phyloP scores from a whole-genome alignment of 2,113 vertebrate genomes.

The Ciconia boyciana region DNA sequence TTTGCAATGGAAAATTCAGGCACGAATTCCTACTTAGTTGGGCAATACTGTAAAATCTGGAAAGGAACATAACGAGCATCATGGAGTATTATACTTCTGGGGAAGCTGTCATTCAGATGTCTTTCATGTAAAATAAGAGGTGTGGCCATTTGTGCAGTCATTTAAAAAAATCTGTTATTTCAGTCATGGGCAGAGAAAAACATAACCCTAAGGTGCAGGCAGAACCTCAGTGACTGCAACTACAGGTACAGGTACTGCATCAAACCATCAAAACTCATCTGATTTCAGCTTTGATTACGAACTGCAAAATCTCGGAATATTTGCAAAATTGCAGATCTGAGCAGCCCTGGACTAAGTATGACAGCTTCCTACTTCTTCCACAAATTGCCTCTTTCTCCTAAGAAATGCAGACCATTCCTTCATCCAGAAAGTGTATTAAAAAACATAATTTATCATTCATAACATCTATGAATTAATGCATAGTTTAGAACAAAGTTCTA shows the following conservation, averaged over 20 bases:
- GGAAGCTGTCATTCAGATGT: background rate
- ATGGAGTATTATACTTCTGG: background rate
- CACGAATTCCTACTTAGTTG: background rate
- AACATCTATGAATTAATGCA: background rate
- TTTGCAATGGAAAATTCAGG: background rate
- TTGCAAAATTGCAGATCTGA: background rate
- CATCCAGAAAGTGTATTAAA: background rate
- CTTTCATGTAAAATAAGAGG: background rate
- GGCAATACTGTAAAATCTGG: background rate
- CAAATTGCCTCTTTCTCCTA: background rate
- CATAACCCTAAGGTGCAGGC: background rate
- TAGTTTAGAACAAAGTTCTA: background rate
- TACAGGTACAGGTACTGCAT: background rate
- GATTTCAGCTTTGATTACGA: background rate
- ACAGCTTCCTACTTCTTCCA: background rate
- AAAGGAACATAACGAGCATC: background rate
- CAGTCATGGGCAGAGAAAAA: background rate
- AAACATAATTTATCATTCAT: background rate
- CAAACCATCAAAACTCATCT: background rate
- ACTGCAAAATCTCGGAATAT: background rate
- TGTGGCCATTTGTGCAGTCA: background rate
- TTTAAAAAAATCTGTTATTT: background rate
- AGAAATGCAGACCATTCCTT: background rate
- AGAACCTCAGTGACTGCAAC: background rate
- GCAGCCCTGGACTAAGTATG: background rate